These are phyloP conservation scores for Molossus molossus DNA, from an alignment of 2,797 vertebrate species.

Conservation along the genomic window DNA sequence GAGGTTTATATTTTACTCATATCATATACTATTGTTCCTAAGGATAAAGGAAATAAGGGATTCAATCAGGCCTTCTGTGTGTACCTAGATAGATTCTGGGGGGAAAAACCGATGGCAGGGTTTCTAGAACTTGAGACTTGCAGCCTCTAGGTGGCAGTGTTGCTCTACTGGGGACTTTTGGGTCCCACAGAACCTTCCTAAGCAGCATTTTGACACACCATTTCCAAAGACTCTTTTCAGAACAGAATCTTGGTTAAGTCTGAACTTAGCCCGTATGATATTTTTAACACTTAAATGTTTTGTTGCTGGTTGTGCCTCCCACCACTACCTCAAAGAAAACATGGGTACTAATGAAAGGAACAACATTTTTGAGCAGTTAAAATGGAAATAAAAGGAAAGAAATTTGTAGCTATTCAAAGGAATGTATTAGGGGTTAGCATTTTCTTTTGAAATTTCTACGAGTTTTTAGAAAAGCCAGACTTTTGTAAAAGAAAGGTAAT, in stretches of 20 bases:
- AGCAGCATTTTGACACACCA: background rate
- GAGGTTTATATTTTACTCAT: slow-evolving; percentile 19
- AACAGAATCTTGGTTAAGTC: slow-evolving; percentile 15
- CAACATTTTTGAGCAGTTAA: slow-evolving; percentile 34
- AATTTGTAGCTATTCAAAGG: slow-evolving; percentile 48
- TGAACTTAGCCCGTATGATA: slow-evolving; percentile 52
- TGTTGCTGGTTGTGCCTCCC: slow-evolving; percentile 6
- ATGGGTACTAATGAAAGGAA: slow-evolving; percentile 52
- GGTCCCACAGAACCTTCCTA: too few species aligned
- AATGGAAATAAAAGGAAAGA: slow-evolving; percentile 47
- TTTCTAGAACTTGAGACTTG: background rate
- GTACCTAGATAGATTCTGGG: background rate
- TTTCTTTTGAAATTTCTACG: slow-evolving; percentile 51
- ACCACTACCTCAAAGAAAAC: slow-evolving; percentile 44
- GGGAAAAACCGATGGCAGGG: background rate
- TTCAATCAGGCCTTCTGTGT: background rate
- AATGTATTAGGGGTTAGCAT: slow-evolving; percentile 33
- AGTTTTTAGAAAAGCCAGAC: slow-evolving; percentile 27
- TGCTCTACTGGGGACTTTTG: slow-evolving; percentile 13
- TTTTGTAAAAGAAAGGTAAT: slow-evolving; percentile 4
- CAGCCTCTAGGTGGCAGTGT: slow-evolving; percentile 86
- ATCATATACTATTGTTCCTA: background rate
- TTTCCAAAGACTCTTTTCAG: background rate
- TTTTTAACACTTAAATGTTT: slow-evolving; percentile 48
- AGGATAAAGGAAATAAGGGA: slow-evolving; percentile 34